These are phyloP conservation scores for Anguilla megastoma DNA, from an alignment of 2,797 vertebrate species.

Conservation along the genomic window DNA sequence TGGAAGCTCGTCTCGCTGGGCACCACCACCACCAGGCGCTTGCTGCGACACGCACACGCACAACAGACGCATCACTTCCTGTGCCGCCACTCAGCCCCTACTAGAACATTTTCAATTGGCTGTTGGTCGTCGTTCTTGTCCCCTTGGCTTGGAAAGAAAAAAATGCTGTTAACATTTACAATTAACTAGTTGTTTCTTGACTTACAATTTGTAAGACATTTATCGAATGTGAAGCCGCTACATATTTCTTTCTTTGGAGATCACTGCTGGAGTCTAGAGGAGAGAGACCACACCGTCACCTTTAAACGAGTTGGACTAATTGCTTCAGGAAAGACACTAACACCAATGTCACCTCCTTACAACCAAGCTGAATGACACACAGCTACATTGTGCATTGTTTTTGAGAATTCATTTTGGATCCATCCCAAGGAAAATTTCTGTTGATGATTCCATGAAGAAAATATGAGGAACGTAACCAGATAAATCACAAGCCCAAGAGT, in stretches of 20 bases:
- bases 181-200: not conserved
- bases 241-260: not conserved
- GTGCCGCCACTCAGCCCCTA: not conserved
- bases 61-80: not conserved
- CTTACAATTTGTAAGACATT: not conserved
- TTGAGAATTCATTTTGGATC: not conserved
- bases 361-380: not conserved
- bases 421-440: not conserved
- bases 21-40: conserved; percentile 93
- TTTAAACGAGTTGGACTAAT: not conserved
- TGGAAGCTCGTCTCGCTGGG: conserved; percentile 88
- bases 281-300: not conserved
- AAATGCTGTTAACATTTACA: not conserved
- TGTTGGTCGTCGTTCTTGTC: not conserved
- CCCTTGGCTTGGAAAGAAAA: not conserved
- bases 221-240: not conserved
- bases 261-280: not conserved
- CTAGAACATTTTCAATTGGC: not conserved
- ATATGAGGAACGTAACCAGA: not conserved
- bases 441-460: not conserved
- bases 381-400: not conserved
- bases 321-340: not conserved
- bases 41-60: conserved; percentile 70
- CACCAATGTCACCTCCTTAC: not conserved
- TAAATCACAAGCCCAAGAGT: not conserved